Evolutionary conservation across 2,888 invertebrate species (phyloP).

Genomic region (Volucella bombylans): DNA sequence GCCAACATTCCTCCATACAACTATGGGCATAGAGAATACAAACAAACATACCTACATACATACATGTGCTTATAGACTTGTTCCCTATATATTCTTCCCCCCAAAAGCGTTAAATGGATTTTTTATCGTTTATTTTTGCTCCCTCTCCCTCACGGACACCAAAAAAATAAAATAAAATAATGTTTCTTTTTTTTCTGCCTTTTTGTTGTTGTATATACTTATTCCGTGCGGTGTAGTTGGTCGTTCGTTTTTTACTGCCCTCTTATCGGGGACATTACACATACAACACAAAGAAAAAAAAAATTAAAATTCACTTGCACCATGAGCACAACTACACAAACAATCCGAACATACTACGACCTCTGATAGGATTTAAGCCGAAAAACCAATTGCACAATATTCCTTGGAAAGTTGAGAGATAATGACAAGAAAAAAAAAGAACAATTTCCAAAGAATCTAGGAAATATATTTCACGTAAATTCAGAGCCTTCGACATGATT

Average conservation of each 20-base stretch:
- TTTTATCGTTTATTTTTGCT: constrained; percentile 69
- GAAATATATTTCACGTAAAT: too few species aligned
- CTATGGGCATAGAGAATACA: constrained; percentile 23
- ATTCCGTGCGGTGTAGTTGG: constrained; percentile 60
- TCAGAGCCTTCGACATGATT: too few species aligned
- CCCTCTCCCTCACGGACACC: constrained; percentile 70
- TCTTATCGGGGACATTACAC: constrained; percentile 71
- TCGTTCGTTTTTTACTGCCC: constrained; percentile 63
- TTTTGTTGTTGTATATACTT: constrained; percentile 46
- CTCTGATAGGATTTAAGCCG: constrained; percentile 70
- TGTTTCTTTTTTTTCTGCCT: constrained; percentile 39
- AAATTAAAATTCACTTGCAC: constrained; percentile 62
- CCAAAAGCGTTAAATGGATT: constrained; percentile 64
- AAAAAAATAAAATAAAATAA: constrained; percentile 39
- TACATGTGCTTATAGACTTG: constrained; percentile 23
- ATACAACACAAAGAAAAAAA: constrained; percentile 37
- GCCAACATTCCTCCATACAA: constrained; percentile 66
- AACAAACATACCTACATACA: background rate
- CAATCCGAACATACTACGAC: constrained; percentile 39
- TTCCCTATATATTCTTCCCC: constrained; percentile 58
- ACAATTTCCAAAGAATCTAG: too few species aligned
- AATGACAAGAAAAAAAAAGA: too few species aligned
- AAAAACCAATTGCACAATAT: constrained; percentile 72
- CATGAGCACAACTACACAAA: constrained; percentile 54
- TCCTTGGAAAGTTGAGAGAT: constrained; percentile 54